Percentiles rank a stretch among this genome's conserved stretches.
phyloP scores from a whole-genome alignment of 2,113 vertebrate species.

The Cathartes aura region DNA sequence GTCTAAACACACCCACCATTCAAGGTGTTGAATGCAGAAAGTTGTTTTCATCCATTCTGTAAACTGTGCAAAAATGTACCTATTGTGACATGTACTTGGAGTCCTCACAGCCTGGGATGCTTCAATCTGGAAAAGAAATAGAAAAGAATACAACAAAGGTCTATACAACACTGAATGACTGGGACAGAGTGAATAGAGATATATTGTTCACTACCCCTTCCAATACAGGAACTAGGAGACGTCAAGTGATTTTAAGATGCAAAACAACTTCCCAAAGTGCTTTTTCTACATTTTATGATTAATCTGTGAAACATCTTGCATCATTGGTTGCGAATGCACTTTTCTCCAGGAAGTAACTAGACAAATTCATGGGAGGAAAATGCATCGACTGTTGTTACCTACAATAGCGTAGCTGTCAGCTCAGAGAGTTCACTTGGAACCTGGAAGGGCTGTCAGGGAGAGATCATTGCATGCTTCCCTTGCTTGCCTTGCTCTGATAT shows the following conservation, averaged over 20 bases:
- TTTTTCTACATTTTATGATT: background rate
- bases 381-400: rapidly evolving
- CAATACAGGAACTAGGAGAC: background rate
- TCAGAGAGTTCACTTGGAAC: background rate
- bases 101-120: background rate
- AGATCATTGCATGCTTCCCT: background rate
- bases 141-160: background rate
- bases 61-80: background rate
- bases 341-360: background rate
- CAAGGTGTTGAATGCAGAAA: background rate
- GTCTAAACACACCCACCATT: background rate
- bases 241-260: background rate
- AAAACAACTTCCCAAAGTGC: background rate
- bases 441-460: background rate
- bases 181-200: background rate
- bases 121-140: background rate
- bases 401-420: background rate
- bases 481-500: background rate
- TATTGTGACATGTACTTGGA: background rate
- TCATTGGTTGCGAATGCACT: background rate
- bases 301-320: background rate
- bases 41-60: background rate
- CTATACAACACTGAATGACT: background rate
- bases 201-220: background rate
- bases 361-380: background rate